Evolutionary conservation across 2,888 invertebrate genomes (phyloP).

Genomic region (Lasioglossum marginatum): DNA sequence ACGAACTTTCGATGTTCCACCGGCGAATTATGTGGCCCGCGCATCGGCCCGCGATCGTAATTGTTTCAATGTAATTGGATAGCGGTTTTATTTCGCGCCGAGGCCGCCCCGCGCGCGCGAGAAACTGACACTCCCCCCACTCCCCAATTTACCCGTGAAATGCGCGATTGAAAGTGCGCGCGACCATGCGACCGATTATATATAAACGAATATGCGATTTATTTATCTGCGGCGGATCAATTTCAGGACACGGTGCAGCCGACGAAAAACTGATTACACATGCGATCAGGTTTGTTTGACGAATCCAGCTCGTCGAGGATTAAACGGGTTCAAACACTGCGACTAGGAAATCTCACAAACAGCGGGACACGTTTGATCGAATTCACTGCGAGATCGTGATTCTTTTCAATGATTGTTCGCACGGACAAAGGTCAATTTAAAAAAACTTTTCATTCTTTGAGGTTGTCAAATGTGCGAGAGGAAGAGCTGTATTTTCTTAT

Average conservation of each 20-base stretch:
- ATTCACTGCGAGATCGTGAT: background rate
- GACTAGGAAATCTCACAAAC: background rate
- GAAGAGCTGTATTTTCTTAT: too few relatives aligned
- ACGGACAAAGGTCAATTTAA: too few relatives aligned
- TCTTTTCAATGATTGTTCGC: background rate
- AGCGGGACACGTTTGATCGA: background rate
- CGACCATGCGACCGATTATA: background rate
- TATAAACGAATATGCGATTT: background rate
- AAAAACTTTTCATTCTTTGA: too few relatives aligned
- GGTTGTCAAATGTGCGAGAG: too few relatives aligned
- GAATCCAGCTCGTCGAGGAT: background rate
- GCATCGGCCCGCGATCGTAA: slow-evolving; percentile 36
- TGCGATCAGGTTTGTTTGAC: background rate
- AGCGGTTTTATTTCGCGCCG: slow-evolving; percentile 18
- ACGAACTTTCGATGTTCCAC: slow-evolving; percentile 55
- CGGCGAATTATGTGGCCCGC: slow-evolving; percentile 32
- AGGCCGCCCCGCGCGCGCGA: background rate
- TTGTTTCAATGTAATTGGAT: slow-evolving; percentile 53
- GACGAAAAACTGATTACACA: slow-evolving; percentile 21
- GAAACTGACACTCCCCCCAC: background rate
- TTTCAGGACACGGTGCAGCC: background rate
- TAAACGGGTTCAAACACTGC: background rate
- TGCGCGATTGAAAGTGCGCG: background rate
- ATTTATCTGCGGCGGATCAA: background rate
- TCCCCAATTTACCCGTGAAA: background rate